phyloP scores from a whole-genome alignment of 2,113 vertebrate species.

The Meriones unguiculatus region DNA sequence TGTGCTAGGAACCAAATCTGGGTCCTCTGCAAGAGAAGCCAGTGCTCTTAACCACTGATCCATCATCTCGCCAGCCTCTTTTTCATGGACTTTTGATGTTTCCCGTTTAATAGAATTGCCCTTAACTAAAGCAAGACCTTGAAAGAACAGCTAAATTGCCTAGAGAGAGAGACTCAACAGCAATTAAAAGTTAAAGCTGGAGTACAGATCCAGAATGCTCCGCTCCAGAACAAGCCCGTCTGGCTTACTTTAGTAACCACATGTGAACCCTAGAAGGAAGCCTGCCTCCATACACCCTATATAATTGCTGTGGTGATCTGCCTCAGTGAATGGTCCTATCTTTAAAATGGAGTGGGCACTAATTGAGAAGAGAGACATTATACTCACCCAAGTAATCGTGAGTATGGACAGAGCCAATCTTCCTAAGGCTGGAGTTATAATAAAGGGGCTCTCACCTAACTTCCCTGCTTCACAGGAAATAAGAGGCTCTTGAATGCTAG shows the following conservation, averaged over 20 bases:
- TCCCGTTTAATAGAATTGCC: neutral
- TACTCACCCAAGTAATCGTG: neutral
- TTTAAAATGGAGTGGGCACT: neutral
- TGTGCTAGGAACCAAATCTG: neutral
- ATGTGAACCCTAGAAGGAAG: neutral
- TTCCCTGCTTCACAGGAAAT: neutral
- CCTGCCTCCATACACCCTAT: neutral
- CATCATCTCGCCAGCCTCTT: neutral
- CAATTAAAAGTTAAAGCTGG: neutral
- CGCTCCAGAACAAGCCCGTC: neutral
- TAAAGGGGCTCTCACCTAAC: neutral
- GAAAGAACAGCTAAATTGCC: neutral
- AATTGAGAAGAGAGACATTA: neutral
- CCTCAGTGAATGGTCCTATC: neutral
- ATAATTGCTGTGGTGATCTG: neutral
- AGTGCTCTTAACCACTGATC: neutral
- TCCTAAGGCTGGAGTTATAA: neutral
- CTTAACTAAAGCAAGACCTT: neutral
- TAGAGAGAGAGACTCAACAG: neutral
- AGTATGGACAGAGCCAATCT: neutral
- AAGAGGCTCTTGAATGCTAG: neutral
- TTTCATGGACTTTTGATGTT: neutral
- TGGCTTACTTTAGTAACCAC: neutral
- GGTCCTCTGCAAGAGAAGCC: neutral
- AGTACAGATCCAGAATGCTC: neutral